Base-by-base conservation (phyloP, 1,140 invertebrate species). In the Colletes gigas region DNA sequence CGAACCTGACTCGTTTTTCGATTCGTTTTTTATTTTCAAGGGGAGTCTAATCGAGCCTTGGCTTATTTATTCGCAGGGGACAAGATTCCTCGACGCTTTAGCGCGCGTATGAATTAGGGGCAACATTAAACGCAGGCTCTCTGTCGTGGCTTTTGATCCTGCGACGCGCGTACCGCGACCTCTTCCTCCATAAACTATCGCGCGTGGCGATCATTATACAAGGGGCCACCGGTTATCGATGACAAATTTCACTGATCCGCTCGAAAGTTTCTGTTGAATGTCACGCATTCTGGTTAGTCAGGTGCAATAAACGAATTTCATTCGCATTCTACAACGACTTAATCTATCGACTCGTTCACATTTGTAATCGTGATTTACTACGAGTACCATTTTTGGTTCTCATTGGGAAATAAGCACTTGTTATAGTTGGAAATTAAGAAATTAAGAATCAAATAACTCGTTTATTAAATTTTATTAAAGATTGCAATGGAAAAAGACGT, bases 31-130 rank as follows among this genome's bases (percentile, higher is more conserved):
- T n/a, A n/a, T n/a, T 52, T 52, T 30, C 30, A 30, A 30, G 30
- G 2, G 3, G 9, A 39, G 57, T 39, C 59, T 83, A 76, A 82
- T 82, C 72, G 21, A 71, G 54, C 41, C 41, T 50, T 70, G 57
- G 52, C 9, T 71, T 65, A 71, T 71, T 78, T 55, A 30, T 60
- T 63, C 63, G 17, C 67, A 10, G 1, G 44, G 21, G 15, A 39
- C 19, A 7, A 73, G 21, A 39, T 71, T 72, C 41, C 63, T 55
- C 9, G 41, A 50, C 39, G 44, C 14, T 69, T 39, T 52, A 52
- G n/a, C 55, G 44, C 44, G 19, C 17, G 65, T 60, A 67, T 77
- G 67, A 83, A 83, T 78, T 83, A 83, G 62, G 21, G 50, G 47
- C 60, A 19, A 54, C 41, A 71, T 62, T 82, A 77, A 78, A 47